Base-by-base conservation (phyloP, 2,797 vertebrate species). In the Dendrocincla tyrannina region DNA sequence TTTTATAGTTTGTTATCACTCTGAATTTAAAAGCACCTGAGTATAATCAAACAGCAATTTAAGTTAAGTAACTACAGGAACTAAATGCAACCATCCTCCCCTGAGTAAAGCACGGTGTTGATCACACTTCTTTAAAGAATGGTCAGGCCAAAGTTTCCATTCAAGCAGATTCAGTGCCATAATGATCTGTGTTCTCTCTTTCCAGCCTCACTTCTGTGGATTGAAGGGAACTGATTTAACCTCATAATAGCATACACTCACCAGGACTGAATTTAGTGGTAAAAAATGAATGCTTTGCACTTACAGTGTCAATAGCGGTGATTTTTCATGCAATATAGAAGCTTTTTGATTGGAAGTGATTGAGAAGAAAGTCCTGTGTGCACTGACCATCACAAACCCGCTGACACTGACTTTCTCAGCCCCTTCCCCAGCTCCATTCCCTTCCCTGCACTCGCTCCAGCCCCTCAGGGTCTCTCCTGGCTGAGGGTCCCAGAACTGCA, bases 391-490 rank as follows among this genome's bases (percentile, higher is more conserved):
- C 32, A 37, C 4, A 17, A 41, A 28, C 33, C 32, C 33, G 10
- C 25, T 79, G 32, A 23, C 39, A 25, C 19, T 17, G 49, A 37
- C 14, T 44, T 74, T 49, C 63, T 84, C 56, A 79, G 18, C 2
- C n/a, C 44, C 59, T 66, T 87, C 23, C 35, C 35, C 52, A 50
- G 44, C 24, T 59, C 68, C 0, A 0, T 20, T 59, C 28, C 24
- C 24, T 39, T 39, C 37, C 3, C 72, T 41, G 46, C n/a, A 46
- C 37, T 2, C 0, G 1, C n/a, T 59, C 46, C 60, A 59, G 9
- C 13, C 1, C 39, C 11, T 52, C 85, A 8, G 3, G 10, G 46
- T 60, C 68, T 11, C 17, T 41, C 60, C 17, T 53, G 19, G 22
- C 22, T 46, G 46, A 7, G 46, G 22, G 10, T 46, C 46, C 46